Conservation (phyloP, 2,888 invertebrate genomes). For the Cerastis rubricosa region DNA sequence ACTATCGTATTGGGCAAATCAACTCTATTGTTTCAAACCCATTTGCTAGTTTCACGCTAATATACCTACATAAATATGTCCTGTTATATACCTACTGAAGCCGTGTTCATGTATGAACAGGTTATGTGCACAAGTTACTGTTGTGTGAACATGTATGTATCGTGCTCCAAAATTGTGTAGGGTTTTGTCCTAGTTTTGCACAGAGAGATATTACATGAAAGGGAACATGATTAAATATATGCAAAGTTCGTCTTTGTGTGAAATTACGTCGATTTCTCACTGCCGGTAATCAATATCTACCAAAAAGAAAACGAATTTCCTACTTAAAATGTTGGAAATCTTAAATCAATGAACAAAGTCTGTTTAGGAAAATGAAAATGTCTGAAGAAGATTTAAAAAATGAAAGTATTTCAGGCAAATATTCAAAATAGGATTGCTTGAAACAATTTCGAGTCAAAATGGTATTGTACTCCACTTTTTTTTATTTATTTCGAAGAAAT, state of each 20-base stretch:
- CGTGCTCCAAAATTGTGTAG: not conserved
- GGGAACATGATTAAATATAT: not conserved
- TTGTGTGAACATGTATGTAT: constrained; percentile 3
- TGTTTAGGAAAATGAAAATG: not conserved
- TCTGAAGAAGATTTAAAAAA: not conserved
- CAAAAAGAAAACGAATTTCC: not conserved
- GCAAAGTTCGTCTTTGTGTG: not conserved
- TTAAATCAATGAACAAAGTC: not conserved
- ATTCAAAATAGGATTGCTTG: no score
- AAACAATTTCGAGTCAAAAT: not conserved
- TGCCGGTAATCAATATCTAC: not conserved
- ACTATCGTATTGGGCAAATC: not conserved
- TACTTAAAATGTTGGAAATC: not conserved
- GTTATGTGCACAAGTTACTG: not conserved
- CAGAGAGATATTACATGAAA: not conserved
- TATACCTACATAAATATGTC: constrained; percentile 3
- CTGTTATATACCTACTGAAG: constrained; percentile 16
- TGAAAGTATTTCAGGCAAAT: not conserved
- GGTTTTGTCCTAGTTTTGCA: constrained; percentile 16
- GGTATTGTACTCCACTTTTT: not conserved
- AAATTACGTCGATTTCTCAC: not conserved
- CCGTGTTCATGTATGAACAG: not conserved
- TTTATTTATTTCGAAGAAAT: not conserved
- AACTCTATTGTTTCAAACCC: constrained; percentile 20
- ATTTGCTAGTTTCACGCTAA: constrained; percentile 19